These are phyloP conservation scores for Phragmatobia fuliginosa DNA, from an alignment of 2,888 invertebrate genomes.

Conservation along the genomic window DNA sequence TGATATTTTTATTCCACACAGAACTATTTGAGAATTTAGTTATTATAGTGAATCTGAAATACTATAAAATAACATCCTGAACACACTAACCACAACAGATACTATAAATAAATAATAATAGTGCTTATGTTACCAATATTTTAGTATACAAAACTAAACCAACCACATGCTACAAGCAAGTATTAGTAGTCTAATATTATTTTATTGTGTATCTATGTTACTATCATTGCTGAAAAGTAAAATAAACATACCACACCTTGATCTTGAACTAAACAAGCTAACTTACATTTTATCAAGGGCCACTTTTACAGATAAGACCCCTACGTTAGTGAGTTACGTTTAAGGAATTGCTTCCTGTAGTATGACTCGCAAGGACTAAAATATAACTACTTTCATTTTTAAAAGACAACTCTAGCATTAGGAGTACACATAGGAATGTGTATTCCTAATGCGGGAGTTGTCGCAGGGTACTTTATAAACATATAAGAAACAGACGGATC, in stretches of 20 bases:
- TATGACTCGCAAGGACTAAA: background rate
- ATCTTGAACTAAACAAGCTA: background rate
- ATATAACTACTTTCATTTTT: too few species aligned
- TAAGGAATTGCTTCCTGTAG: conserved; percentile 3
- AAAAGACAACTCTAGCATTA: too few species aligned
- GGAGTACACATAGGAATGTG: too few species aligned
- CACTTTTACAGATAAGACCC: background rate
- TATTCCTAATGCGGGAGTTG: too few species aligned
- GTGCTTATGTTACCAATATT: background rate
- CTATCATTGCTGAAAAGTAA: background rate
- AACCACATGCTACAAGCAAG: background rate
- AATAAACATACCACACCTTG: background rate
- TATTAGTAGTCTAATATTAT: background rate
- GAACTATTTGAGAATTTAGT: too few species aligned
- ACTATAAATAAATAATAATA: background rate
- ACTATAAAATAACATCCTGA: background rate
- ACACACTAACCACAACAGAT: too few species aligned
- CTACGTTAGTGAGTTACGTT: background rate
- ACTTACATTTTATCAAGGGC: background rate
- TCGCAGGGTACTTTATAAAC: too few species aligned
- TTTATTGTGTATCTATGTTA: background rate
- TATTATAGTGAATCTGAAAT: background rate
- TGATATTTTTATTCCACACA: too few species aligned
- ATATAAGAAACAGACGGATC: too few species aligned
- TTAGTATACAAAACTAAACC: background rate